A percentile compares a stretch with the other conserved stretches of the same genome.
phyloP scores from a whole-genome alignment of 2,888 invertebrate species.

The Cremastinae sp. region DNA sequence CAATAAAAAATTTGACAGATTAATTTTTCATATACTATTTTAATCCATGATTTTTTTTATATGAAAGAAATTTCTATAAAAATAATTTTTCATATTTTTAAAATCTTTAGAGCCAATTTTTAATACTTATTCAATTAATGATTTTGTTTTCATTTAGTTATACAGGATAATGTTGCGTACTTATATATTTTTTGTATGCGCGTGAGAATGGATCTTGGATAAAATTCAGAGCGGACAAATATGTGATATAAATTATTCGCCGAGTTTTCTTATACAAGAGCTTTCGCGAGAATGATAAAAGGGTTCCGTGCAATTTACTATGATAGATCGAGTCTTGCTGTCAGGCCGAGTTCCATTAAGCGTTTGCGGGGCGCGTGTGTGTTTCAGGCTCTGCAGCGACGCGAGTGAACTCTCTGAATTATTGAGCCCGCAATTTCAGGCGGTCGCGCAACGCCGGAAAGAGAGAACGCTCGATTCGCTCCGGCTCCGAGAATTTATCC shows the following conservation, averaged over 20 bases:
- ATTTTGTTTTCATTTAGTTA: too few relatives aligned
- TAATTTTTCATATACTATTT: too few relatives aligned
- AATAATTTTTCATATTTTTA: too few relatives aligned
- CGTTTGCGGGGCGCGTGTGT: conserved; percentile 50
- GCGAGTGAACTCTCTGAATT: conserved; percentile 72
- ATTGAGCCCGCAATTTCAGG: conserved; percentile 78
- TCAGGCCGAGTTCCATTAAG: conserved; percentile 78
- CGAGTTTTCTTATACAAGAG: conserved; percentile 54
- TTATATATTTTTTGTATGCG: too few relatives aligned
- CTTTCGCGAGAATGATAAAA: conserved; percentile 55
- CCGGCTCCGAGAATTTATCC: conserved; percentile 68
- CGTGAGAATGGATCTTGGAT: conserved; percentile 67
- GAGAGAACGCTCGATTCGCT: conserved; percentile 33
- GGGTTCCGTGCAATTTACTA: conserved; percentile 76
- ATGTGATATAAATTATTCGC: conserved; percentile 28
- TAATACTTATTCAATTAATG: too few relatives aligned
- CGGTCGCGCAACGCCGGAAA: conserved; percentile 12
- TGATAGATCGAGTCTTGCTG: conserved; percentile 78
- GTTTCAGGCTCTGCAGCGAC: conserved; percentile 19
- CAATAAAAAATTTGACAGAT: too few relatives aligned
- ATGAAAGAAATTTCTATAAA: too few relatives aligned
- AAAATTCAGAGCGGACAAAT: conserved; percentile 62
- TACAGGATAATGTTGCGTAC: too few relatives aligned
- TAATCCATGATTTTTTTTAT: too few relatives aligned
- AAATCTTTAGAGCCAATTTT: too few relatives aligned